Base-by-base conservation (phyloP, 2,797 vertebrate species). In the Scyliorhinus canicula region DNA sequence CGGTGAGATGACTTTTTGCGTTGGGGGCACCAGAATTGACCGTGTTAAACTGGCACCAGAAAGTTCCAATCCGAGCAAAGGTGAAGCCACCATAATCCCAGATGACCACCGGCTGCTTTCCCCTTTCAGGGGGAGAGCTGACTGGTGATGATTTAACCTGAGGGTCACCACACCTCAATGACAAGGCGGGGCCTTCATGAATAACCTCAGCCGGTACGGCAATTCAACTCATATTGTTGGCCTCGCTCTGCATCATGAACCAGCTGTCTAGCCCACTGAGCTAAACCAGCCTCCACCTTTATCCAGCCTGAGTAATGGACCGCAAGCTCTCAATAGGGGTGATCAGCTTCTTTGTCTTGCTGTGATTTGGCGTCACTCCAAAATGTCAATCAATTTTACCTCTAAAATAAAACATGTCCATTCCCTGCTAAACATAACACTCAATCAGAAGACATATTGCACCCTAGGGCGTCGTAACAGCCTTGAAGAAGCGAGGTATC, bases 321-420 rank as follows among this genome's bases (percentile, higher is more conserved):
- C 96, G 93, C 52, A 2, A 95, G 93, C n/a, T 95, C 95, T 96
- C 95, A 95, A 96, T 95, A 95, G 96, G 95, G 96, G 95, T 96
- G 95, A 96, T 95, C 95, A 95, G 95, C 77, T 19, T 2, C 74
- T 82, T 44, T 95, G 60, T 50, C 95, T 84, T 96, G 90, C 93
- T 52, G 74, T 47, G 44, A 63, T 71, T 95, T 96, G 95, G 95
- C 95, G 86, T 93, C 47, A 8, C 0, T 40, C 90, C 95, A 95
- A 95, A 65, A 65, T 95, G 69, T 57, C 31, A 4, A 5, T 95
- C 95, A 40, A n/a, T 24, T 74, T 95, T 63, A 74, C 95, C 96
- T 96, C 95, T 57, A 84, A 95, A 95, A 95, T 95, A 63, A 24
- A 94, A 77, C 84, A 44, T 95, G 82, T 88, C 95, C 21, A 35